Evolutionary conservation across 2,888 invertebrate genomes (phyloP).

Genomic region (Trissoscelio sp.): DNA sequence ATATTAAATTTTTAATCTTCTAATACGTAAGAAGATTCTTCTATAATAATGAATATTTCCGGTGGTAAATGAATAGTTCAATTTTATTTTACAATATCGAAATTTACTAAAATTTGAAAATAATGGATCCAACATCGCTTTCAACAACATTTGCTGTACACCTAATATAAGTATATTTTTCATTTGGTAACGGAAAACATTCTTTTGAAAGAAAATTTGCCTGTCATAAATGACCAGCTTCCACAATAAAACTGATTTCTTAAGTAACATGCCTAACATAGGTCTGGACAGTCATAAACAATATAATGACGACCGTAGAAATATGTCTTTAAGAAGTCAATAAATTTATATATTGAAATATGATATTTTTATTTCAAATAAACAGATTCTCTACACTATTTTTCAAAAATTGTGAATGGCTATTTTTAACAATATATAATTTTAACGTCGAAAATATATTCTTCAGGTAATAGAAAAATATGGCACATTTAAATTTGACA

Average conservation of each 20-base stretch:
- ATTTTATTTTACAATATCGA: too few species aligned
- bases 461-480: too few species aligned
- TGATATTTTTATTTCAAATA: background rate
- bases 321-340: background rate
- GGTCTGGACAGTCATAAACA: constrained; percentile 13
- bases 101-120: too few species aligned
- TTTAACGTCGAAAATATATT: too few species aligned
- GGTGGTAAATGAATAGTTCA: too few species aligned
- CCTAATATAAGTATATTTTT: background rate
- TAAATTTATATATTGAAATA: too few species aligned
- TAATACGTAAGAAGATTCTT: too few species aligned
- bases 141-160: constrained; percentile 12
- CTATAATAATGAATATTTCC: too few species aligned
- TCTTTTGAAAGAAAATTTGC: background rate
- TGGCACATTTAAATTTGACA: too few species aligned
- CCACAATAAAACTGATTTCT: constrained; percentile 5
- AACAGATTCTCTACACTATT: background rate
- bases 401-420: background rate
- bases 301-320: constrained; percentile 5
- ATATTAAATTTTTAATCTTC: too few species aligned
- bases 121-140: too few species aligned
- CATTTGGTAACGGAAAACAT: background rate
- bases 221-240: constrained; percentile 9
- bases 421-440: too few species aligned
- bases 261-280: background rate